phyloP scores from a whole-genome alignment of 2,113 vertebrate species.

The Dolichotis patagonum region DNA sequence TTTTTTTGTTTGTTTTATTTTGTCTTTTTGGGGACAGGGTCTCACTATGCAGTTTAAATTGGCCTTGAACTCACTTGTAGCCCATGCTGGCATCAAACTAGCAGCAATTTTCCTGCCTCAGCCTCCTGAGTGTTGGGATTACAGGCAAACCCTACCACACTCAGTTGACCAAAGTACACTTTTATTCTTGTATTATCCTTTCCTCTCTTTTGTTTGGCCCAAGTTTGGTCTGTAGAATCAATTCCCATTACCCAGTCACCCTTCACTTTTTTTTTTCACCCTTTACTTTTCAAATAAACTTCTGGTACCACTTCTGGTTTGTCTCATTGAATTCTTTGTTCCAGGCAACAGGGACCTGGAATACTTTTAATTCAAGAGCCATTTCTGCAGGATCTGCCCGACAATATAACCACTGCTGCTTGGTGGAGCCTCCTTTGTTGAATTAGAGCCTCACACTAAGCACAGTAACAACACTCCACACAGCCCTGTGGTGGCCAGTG shows the following conservation, averaged over 20 bases:
- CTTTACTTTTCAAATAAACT: neutral
- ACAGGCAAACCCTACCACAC: neutral
- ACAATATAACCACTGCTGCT: neutral
- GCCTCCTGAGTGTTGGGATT: neutral
- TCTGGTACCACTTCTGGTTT: neutral
- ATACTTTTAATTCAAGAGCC: neutral
- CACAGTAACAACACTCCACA: neutral
- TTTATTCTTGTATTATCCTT: neutral
- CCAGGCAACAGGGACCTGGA: neutral
- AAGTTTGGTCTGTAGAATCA: neutral
- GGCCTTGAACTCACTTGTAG: neutral
- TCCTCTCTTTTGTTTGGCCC: neutral
- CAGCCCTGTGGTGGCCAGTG: too few relatives aligned
- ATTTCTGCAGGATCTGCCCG: neutral
- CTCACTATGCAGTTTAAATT: neutral
- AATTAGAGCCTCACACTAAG: neutral
- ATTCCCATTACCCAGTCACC: neutral
- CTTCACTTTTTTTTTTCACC: neutral
- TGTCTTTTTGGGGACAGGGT: neutral
- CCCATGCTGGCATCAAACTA: neutral
- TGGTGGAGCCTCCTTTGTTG: neutral
- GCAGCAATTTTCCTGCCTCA: neutral
- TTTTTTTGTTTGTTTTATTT: neutral
- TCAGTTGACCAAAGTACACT: neutral
- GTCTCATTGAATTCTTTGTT: neutral